Base-by-base conservation (phyloP, 2,888 invertebrate species). In the Lutraria lutraria region DNA sequence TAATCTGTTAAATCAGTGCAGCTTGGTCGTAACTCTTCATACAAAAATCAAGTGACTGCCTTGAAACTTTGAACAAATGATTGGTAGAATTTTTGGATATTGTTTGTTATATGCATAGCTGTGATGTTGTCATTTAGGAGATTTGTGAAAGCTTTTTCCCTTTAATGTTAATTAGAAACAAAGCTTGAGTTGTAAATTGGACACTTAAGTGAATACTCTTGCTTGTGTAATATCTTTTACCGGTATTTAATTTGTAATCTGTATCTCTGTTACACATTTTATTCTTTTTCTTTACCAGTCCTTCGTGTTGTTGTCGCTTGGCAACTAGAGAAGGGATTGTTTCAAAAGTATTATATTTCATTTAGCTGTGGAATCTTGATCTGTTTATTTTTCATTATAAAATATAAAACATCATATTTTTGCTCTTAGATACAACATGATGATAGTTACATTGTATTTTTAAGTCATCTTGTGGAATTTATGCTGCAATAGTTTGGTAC, bases 81-180 rank as follows among this genome's bases (percentile, higher is more conserved):
- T 43, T 4, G 4, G 8, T 43, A 43, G 43, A 43, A 4, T 43
- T 43, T 43, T 43, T 43, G 2, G 43, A 43, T 68, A 25, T 68
- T 68, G 63, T 68, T 68, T 13, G 25, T 25, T 68, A 68, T 68
- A 68, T 68, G 63, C 63, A 68, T 68, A 68, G 63, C 63, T 68
- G 63, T 68, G 63, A 68, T 68, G 63, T 68, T 68, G 63, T 68
- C 63, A 25, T 8, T 25, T 68, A 68, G 63, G 25, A 68, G 25
- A 68, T 25, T 68, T 68, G 43, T 43, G n/a, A n/a, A 25, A 10
- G 8, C 25, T 25, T 4, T n/a, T 4, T 68, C 6, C 63, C 13
- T 68, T n/a, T 25, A 16, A 56, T 56, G 13, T 8, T 43, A 43
- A 56, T 12, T 68, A 68, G 25, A 25, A 25, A 68, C 25, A 68